Evolutionary conservation across 2,888 invertebrate species (phyloP), one percentile per base, ranked within the genome.

Genomic region (Harmothoe impar): DNA sequence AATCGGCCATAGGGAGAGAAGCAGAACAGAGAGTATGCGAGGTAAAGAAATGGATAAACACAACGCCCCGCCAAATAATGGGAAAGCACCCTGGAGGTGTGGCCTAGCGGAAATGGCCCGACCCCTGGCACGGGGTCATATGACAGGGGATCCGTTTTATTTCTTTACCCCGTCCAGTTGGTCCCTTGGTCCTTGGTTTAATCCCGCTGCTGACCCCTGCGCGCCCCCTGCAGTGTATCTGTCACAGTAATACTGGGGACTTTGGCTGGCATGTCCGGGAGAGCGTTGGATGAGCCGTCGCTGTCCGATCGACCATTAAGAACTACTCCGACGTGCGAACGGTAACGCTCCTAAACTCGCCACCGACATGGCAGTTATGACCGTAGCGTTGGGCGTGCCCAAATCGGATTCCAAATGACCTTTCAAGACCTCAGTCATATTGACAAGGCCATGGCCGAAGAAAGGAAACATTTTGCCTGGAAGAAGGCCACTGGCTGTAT

Each of bases 381-480:
- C 81, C 20, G 15, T 17, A n/a, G n/a, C 43, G 20, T 5, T 1
- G 35, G 81, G 29, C 3, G 86, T 29, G n/a, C 12, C 56, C 15
- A 52, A 86, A 86, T 86, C 29, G 86, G 86, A 86, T 86, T 86
- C 86, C 33, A 54, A 56, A 3, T 52, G 52, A 54, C 52, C 86
- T 54, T 86, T 86, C 25, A 52, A 52, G 25, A 15, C n/a, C 20
- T n/a, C n/a, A n/a, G n/a, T 51, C 86, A 86, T 86, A 86, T 86
- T 56, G 54, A 86, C 86, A 54, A 10, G 56, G 29, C 56, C 56
- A 54, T 20, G 23, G 81, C 81, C 43, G 23, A 81, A 86, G 86
- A 86, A 86, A 86, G 86, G 86, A 17, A 81, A 81, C 81, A 81
- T 81, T 81, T 81, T 81, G 81, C 35, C 81, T 35, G 43, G 35